These are phyloP conservation scores for Poeciliopsis turneri DNA, from an alignment of 2,797 vertebrate species.

Conservation along the genomic window DNA sequence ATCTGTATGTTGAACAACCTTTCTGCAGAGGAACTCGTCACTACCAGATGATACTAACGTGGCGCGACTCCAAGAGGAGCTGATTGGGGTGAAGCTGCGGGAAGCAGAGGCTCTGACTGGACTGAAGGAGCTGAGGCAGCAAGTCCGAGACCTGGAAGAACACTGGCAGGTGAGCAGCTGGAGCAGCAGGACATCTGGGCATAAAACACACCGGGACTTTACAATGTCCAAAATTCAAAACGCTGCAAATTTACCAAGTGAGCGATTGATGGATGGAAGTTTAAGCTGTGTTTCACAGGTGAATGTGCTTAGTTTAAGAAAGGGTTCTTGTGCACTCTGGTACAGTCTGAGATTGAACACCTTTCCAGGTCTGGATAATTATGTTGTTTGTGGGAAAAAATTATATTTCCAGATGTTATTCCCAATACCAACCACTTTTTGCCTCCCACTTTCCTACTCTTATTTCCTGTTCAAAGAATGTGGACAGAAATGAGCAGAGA, in stretches of 20 bases:
- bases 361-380: background rate
- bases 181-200: background rate
- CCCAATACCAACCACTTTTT: background rate
- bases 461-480: background rate
- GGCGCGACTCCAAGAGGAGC: slow-evolving; percentile 92
- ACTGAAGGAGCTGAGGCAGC: slow-evolving; percentile 92
- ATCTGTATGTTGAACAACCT: background rate
- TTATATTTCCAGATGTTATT: background rate
- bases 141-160: slow-evolving; percentile 93
- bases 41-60: slow-evolving; percentile 97
- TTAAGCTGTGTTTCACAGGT: background rate
- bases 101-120: slow-evolving; percentile 93
- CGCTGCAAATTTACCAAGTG: background rate
- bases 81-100: slow-evolving; percentile 93
- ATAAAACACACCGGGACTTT: background rate
- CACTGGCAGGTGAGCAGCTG: slow-evolving; percentile 92
- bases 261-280: background rate
- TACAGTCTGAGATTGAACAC: background rate
- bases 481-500: background rate
- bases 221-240: background rate
- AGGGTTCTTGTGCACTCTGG: background rate
- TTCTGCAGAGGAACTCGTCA: slow-evolving; percentile 87
- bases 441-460: background rate
- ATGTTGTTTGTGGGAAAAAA: background rate
- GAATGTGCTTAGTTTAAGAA: background rate